phyloP scores from a whole-genome alignment of 2,888 invertebrate genomes.

The Venustoraphidia nigricollis region DNA sequence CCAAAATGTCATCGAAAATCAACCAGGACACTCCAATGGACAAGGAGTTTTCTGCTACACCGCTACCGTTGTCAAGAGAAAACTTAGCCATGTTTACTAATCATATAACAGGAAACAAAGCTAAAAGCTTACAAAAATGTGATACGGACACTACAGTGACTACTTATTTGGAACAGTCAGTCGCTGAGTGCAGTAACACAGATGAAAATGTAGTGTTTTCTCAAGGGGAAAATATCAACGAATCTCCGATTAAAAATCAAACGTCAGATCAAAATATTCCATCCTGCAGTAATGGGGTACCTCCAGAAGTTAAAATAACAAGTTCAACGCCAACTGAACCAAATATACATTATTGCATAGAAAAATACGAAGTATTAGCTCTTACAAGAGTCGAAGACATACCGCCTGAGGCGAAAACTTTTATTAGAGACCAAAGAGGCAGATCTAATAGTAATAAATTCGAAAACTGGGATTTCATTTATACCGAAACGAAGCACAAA shows the following conservation, averaged over 20 bases:
- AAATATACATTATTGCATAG: slow-evolving; percentile 10
- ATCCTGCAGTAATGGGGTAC: too few relatives aligned
- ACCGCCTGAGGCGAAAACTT: not conserved
- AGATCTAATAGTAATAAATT: slow-evolving; percentile 23
- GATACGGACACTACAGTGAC: slow-evolving; percentile 24
- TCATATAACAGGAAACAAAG: not conserved
- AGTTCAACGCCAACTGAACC: slow-evolving; percentile 1
- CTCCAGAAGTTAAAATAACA: slow-evolving; percentile 3
- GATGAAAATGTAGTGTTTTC: slow-evolving; percentile 1
- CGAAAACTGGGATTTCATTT: slow-evolving; percentile 26
- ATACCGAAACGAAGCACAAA: slow-evolving; percentile 18
- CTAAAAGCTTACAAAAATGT: slow-evolving; percentile 19
- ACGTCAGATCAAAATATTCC: too few relatives aligned
- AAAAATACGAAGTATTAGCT: slow-evolving; percentile 24
- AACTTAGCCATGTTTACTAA: slow-evolving; percentile 20
- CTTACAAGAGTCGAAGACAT: slow-evolving; percentile 21
- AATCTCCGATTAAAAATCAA: too few relatives aligned
- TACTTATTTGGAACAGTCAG: slow-evolving; percentile 23
- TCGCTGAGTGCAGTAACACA: slow-evolving; percentile 5
- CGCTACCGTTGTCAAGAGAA: slow-evolving; percentile 18
- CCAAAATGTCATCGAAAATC: too few relatives aligned
- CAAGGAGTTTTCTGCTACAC: too few relatives aligned
- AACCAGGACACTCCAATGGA: too few relatives aligned
- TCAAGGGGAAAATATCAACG: not conserved
- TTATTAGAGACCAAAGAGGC: slow-evolving; percentile 11